Evolutionary conservation across 2,797 vertebrate species (phyloP).

Genomic region (Alcedo quadribrachys): DNA sequence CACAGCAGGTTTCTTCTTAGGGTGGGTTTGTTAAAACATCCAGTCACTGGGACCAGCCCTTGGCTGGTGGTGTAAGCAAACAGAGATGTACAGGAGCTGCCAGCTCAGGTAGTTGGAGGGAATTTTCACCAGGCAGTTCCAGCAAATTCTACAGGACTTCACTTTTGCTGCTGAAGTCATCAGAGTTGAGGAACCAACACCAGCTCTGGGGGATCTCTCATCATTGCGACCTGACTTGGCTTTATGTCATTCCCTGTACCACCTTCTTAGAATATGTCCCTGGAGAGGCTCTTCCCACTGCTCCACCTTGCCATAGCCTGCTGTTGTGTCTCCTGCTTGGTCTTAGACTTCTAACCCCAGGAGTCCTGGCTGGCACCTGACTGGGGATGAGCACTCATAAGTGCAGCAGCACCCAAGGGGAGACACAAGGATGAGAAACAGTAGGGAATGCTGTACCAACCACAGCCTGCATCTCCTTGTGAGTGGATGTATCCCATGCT

Average conservation of each 20-base stretch:
- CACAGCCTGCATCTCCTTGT: neutral
- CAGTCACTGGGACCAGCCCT: neutral
- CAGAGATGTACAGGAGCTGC: neutral
- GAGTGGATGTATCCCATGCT: neutral
- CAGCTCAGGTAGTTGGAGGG: neutral
- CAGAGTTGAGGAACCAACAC: neutral
- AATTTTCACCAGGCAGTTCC: neutral
- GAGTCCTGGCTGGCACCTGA: neutral
- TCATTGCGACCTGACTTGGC: neutral
- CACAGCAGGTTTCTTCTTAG: neutral
- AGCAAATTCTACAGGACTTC: fast-evolving
- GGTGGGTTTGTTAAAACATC: neutral
- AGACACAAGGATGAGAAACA: fast-evolving
- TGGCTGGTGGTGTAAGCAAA: neutral
- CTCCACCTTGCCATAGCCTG: neutral
- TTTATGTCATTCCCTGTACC: fast-evolving
- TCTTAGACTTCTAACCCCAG: neutral
- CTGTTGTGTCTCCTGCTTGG: neutral
- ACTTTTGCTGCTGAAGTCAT: neutral
- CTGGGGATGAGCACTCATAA: neutral
- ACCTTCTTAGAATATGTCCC: neutral
- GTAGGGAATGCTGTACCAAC: neutral
- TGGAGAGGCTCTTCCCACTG: neutral
- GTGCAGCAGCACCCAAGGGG: neutral
- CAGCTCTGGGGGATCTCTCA: neutral